phyloP scores from a whole-genome alignment of 2,797 vertebrate genomes.

The Phrynocephalus guinanensis region DNA sequence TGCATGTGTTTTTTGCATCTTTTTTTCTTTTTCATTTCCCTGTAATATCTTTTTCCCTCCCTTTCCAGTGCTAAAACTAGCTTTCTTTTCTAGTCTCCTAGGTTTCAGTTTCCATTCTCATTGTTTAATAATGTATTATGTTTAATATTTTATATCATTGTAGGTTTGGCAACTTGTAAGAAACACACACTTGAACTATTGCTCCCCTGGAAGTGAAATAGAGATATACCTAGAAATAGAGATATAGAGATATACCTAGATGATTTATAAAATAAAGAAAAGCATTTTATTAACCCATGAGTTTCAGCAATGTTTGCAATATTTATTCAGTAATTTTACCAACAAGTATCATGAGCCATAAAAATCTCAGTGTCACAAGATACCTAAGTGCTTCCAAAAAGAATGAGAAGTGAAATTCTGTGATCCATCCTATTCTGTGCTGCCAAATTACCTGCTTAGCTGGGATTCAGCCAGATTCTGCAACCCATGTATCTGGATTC shows the following conservation, averaged over 20 bases:
- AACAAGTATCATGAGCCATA: not conserved
- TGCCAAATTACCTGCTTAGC: too few relatives aligned
- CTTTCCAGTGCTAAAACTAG: not conserved
- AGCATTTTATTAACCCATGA: not conserved
- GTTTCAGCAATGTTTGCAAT: not conserved
- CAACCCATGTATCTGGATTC: too few relatives aligned
- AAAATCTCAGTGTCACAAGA: not conserved
- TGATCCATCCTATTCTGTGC: too few relatives aligned
- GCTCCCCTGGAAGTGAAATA: not conserved
- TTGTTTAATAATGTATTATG: not conserved
- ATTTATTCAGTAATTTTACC: constrained; percentile 26
- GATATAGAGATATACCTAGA: not conserved
- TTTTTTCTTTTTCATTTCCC: not conserved
- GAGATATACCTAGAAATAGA: too few relatives aligned
- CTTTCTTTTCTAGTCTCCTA: not conserved
- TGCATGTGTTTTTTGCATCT: not conserved
- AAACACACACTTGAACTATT: not conserved
- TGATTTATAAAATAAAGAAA: not conserved
- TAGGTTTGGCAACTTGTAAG: not conserved
- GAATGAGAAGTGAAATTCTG: not conserved
- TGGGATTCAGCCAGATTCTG: too few relatives aligned
- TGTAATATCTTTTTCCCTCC: accelerated
- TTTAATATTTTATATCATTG: accelerated
- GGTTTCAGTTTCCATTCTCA: accelerated
- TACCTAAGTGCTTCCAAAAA: not conserved